phyloP scores from a whole-genome alignment of 1,140 invertebrate genomes.

The Berghia stephanieae region DNA sequence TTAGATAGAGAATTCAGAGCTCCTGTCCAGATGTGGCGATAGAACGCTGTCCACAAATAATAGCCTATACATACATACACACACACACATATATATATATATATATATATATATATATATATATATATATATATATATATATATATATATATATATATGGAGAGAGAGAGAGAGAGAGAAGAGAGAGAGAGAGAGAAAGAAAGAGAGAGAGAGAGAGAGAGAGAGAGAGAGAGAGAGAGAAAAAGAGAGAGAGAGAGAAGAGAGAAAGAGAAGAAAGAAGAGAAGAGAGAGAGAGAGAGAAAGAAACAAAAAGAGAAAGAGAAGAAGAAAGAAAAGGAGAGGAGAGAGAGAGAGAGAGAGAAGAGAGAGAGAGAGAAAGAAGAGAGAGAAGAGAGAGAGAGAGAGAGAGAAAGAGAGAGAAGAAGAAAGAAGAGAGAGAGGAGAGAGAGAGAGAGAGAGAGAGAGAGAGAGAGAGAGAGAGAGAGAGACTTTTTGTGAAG shows the following conservation, averaged over 20 bases:
- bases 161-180: not conserved
- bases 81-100: constrained; percentile 1
- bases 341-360: not conserved
- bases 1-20: too few relatives aligned
- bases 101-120: not conserved
- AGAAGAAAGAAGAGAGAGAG: not conserved
- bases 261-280: constrained; percentile 10
- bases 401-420: not conserved
- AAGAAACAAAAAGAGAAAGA: not conserved
- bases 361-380: not conserved
- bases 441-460: not conserved
- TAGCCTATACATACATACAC: constrained; percentile 2
- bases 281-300: constrained; percentile 13
- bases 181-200: not conserved
- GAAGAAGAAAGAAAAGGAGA: not conserved
- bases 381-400: not conserved
- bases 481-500: not conserved
- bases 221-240: not conserved
- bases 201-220: not conserved
- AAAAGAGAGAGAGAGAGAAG: constrained; percentile 14
- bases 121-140: not conserved
- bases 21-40: too few relatives aligned
- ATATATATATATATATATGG: not conserved
- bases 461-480: not conserved
- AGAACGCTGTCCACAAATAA: too few relatives aligned